Conservation (phyloP, 2,113 vertebrate species). For the Meriones unguiculatus region DNA sequence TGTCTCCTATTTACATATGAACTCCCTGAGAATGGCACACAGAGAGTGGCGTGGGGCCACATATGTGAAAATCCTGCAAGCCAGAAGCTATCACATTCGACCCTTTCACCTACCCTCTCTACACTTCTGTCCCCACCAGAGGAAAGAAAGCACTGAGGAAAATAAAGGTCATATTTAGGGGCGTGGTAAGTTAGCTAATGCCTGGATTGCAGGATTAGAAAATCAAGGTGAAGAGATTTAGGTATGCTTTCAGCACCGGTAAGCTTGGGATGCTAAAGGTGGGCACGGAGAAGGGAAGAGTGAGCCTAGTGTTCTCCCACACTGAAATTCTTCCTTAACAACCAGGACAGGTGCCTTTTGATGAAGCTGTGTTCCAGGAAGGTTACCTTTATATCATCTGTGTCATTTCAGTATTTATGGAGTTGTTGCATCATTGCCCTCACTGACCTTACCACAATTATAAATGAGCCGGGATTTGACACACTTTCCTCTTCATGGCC, state of each 20-base stretch:
- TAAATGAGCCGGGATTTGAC: too few relatives aligned
- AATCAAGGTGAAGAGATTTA: not conserved
- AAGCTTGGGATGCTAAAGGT: not conserved
- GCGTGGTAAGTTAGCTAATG: not conserved
- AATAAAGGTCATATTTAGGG: not conserved
- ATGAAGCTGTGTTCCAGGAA: too few relatives aligned
- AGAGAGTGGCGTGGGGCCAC: not conserved
- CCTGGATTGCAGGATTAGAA: not conserved
- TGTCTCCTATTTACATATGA: not conserved
- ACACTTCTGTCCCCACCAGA: not conserved
- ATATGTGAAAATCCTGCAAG: fast-evolving
- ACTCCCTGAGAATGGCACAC: not conserved
- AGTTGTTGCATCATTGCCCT: too few relatives aligned
- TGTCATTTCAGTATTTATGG: too few relatives aligned
- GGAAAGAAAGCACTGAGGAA: not conserved
- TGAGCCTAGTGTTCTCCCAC: not conserved
- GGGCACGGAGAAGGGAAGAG: not conserved
- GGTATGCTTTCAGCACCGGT: not conserved
- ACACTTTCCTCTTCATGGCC: too few relatives aligned
- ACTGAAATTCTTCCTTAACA: too few relatives aligned
- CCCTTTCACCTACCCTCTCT: not conserved
- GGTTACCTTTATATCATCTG: too few relatives aligned
- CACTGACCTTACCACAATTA: too few relatives aligned
- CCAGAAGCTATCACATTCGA: not conserved
- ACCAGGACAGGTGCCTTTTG: too few relatives aligned